Percentiles rank a stretch among this genome's conserved stretches.
These are phyloP conservation scores for Synergus laeviventris DNA, from an alignment of 2,888 invertebrate genomes.

Conservation along the genomic window DNA sequence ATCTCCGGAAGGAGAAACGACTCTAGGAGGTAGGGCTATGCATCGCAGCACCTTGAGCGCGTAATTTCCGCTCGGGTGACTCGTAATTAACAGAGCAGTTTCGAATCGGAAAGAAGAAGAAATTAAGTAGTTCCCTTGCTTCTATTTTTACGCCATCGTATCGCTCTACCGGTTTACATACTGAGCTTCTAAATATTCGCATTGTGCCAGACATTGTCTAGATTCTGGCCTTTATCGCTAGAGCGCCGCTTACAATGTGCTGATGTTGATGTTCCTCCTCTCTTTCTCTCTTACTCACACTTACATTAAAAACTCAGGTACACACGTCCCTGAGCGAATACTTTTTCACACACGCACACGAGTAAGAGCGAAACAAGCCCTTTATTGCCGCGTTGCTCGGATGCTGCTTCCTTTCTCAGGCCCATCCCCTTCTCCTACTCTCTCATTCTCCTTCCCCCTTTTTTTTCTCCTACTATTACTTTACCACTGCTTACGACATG, in stretches of 20 bases:
- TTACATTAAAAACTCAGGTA: not conserved
- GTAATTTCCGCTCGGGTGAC: constrained; percentile 36
- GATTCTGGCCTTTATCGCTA: constrained; percentile 20
- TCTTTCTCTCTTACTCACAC: not conserved
- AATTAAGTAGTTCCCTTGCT: constrained; percentile 25
- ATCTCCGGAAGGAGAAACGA: constrained; percentile 36
- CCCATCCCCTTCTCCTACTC: constrained; percentile 54
- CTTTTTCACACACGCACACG: constrained; percentile 16
- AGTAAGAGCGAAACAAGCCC: constrained; percentile 64
- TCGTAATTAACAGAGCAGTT: constrained; percentile 30
- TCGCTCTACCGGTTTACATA: not conserved
- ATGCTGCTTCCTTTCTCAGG: constrained; percentile 74
- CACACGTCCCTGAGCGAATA: not conserved
- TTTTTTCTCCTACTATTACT: constrained; percentile 39
- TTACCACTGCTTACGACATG: constrained; percentile 31
- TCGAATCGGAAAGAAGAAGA: constrained; percentile 1
- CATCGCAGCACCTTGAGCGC: constrained; percentile 29
- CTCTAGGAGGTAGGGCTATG: constrained; percentile 35
- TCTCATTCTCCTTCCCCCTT: constrained; percentile 46
- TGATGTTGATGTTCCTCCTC: not conserved
- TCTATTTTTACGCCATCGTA: constrained; percentile 32
- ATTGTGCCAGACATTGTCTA: constrained; percentile 35
- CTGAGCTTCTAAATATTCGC: constrained; percentile 9
- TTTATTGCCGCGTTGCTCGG: constrained; percentile 70
- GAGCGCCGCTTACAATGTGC: constrained; percentile 10